Evolutionary conservation across 2,888 invertebrate genomes (phyloP).

Genomic region (Dynastes grantii): DNA sequence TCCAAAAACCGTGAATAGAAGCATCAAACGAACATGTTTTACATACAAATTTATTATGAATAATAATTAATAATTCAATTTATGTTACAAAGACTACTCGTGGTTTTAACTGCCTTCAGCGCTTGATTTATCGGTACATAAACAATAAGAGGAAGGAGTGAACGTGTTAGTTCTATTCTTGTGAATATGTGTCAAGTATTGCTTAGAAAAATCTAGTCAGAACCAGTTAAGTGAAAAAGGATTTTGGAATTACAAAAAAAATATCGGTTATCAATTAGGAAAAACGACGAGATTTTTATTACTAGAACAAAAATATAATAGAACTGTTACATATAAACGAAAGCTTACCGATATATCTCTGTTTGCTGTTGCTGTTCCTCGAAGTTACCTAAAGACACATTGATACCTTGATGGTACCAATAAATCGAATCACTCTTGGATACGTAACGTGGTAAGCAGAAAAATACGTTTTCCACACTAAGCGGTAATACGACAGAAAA

Average conservation of each 20-base stretch:
- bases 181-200: conserved; percentile 5
- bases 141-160: not conserved
- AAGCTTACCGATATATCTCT: conserved; percentile 37
- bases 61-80: too few relatives aligned
- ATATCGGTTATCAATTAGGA: not conserved
- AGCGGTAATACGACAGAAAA: conserved; percentile 64
- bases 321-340: not conserved
- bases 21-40: too few relatives aligned
- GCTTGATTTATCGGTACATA: not conserved
- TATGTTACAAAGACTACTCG: too few relatives aligned
- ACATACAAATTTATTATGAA: too few relatives aligned
- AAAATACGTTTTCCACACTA: conserved; percentile 64
- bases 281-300: not conserved
- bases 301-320: not conserved
- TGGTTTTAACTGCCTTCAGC: too few relatives aligned
- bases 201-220: conserved; percentile 15
- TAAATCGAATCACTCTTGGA: not conserved
- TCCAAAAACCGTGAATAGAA: too few relatives aligned
- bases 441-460: conserved; percentile 64
- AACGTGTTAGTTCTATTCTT: conserved; percentile 14
- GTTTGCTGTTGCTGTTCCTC: not conserved
- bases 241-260: not conserved
- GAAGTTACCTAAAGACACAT: not conserved
- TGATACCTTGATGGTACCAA: conserved; percentile 74
- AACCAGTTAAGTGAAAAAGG: conserved; percentile 21